A percentile compares a stretch with the other conserved stretches of the same genome.
These are phyloP conservation scores for Zeuzera pyrina DNA, from an alignment of 2,888 invertebrate genomes.

Conservation along the genomic window DNA sequence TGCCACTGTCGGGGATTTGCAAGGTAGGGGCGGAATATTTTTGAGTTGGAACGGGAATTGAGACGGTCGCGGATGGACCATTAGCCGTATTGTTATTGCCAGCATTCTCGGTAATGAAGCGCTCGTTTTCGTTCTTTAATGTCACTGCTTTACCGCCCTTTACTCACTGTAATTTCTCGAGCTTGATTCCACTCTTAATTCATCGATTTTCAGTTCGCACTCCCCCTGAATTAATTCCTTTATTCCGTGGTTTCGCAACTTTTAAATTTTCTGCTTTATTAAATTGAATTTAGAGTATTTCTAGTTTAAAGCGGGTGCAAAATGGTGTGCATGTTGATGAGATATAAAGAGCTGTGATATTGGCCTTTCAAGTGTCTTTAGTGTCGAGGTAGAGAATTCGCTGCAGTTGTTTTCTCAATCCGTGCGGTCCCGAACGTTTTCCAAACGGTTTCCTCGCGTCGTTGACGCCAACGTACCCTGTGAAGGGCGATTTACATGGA, in stretches of 20 bases:
- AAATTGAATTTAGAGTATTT: slow-evolving; percentile 12
- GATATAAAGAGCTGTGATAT: slow-evolving; percentile 42
- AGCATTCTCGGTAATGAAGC: slow-evolving; percentile 64
- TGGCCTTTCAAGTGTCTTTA: slow-evolving; percentile 42
- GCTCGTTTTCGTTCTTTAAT: slow-evolving; percentile 67
- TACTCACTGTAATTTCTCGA: slow-evolving; percentile 47
- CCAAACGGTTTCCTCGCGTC: slow-evolving; percentile 34
- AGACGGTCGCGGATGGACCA: slow-evolving; percentile 55
- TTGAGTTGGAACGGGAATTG: slow-evolving; percentile 46
- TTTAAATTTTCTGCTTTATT: slow-evolving; percentile 20
- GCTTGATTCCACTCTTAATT: slow-evolving; percentile 52
- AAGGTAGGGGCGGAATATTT: slow-evolving; percentile 39
- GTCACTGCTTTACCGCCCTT: slow-evolving; percentile 54
- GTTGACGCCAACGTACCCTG: slow-evolving; percentile 33
- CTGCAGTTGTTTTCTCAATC: slow-evolving; percentile 45
- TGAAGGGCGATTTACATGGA: slow-evolving; percentile 55
- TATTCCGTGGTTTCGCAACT: slow-evolving; percentile 23
- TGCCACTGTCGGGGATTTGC: slow-evolving; percentile 35
- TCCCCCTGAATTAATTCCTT: slow-evolving; percentile 54
- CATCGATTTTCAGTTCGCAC: slow-evolving; percentile 38
- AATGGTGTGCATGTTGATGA: slow-evolving; percentile 47
- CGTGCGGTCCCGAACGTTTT: slow-evolving; percentile 36
- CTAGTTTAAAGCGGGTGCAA: slow-evolving; percentile 34
- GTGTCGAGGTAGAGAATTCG: slow-evolving; percentile 41
- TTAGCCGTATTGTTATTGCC: slow-evolving; percentile 70